Evolutionary conservation across 2,113 vertebrate genomes (phyloP), one percentile per base, ranked within the genome.

Genomic region (Pipa parva): DNA sequence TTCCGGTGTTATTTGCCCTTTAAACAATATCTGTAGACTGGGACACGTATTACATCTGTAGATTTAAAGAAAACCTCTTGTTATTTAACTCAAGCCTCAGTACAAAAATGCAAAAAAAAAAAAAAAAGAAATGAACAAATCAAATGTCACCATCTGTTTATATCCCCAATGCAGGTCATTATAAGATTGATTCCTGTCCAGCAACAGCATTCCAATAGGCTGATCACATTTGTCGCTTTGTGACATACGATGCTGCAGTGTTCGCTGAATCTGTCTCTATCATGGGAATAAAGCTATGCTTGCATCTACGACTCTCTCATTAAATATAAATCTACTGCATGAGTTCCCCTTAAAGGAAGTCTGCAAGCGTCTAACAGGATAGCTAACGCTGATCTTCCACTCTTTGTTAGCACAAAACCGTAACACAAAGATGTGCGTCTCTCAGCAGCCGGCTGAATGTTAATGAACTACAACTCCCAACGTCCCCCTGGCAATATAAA

Each of bases 181-280:
- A 33, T 48, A 36, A 36, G 10, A 24, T 46, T 20, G 24, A 21
- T 66, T 66, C 39, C 52, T 49, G 42, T 37, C 39, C 9, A 3
- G 28, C 5, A 29, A 33, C 21, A 58, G 29, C 18, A 48, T 33
- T 46, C 27, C 28, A 17, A 48, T 31, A 39, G 12, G 56, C 39
- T 59, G 42, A 59, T 55, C 28, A 37, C 39, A 27, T 51, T 59
- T 59, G 58, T 51, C 3, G 56, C 39, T 49, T 24, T 20, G 42
- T 5, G 31, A 17, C 4, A 13, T 10, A 48, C 11, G n/a, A 17
- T 9, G 25, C 37, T 24, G 39, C n/a, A 49, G 4, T 4, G 10
- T 68, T 59, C 51, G 65, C 65, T 60, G 65, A 52, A 27, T 51
- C 13, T 56, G 7, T 36, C 20, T 22, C 48, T 26, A 29, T 20